Conservation (phyloP, 1,140 invertebrate species). For the Drosophila yakuba region DNA sequence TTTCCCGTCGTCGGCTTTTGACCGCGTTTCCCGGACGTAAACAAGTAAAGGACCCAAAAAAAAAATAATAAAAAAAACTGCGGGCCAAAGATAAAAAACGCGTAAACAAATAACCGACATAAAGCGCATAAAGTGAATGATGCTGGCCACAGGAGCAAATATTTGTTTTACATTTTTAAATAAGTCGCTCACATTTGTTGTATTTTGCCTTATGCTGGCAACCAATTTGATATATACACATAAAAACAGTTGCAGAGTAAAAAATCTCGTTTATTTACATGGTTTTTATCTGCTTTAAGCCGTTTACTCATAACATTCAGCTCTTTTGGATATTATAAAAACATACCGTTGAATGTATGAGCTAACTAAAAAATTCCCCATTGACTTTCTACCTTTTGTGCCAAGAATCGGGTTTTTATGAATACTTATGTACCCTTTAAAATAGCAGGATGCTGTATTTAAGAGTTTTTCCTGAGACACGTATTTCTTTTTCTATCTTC, state of each 20-base stretch:
- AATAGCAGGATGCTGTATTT: too few species aligned
- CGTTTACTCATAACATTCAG: neutral
- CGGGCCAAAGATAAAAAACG: slow-evolving; percentile 31
- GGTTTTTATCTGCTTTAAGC: neutral
- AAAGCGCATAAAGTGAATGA: slow-evolving; percentile 47
- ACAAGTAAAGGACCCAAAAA: slow-evolving; percentile 10
- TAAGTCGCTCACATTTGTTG: slow-evolving; percentile 66
- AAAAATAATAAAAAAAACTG: slow-evolving; percentile 5
- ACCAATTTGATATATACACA: slow-evolving; percentile 32
- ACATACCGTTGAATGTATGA: neutral
- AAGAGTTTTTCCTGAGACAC: too few species aligned
- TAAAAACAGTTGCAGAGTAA: neutral
- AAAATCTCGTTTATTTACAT: neutral
- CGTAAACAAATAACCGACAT: slow-evolving; percentile 42
- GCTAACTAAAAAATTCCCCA: too few species aligned
- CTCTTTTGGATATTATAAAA: neutral
- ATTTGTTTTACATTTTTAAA: slow-evolving; percentile 80
- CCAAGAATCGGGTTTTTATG: too few species aligned
- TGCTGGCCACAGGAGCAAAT: slow-evolving; percentile 69
- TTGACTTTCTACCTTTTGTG: neutral
- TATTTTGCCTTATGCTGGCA: slow-evolving; percentile 7
- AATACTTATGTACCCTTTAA: too few species aligned
- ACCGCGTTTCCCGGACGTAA: slow-evolving; percentile 13
- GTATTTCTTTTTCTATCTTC: too few species aligned
- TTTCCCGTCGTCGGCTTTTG: slow-evolving; percentile 7